Evolutionary conservation across 1,140 invertebrate genomes (phyloP).

Genomic region (Drosophila pseudoobscura): DNA sequence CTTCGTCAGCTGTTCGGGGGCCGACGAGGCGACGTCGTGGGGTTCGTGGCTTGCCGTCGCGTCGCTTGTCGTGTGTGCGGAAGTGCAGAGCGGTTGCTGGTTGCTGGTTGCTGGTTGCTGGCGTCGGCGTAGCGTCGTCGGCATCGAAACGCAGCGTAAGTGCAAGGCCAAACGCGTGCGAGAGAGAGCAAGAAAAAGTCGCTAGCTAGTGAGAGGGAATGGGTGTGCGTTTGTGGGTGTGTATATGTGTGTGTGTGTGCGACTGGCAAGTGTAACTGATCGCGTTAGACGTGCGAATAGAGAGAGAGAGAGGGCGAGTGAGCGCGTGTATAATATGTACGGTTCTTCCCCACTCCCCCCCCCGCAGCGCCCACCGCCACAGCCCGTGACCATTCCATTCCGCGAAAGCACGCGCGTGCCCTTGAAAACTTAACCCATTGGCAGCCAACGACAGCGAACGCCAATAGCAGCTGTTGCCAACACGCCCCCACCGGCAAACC

Average conservation of each 20-base stretch:
- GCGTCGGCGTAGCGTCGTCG: constrained; percentile 25
- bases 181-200: constrained; percentile 32
- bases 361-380: background rate
- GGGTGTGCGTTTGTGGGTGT: constrained; percentile 10
- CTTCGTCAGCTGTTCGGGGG: constrained; percentile 53
- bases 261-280: constrained; percentile 65
- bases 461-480: constrained; percentile 56
- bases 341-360: constrained; percentile 1
- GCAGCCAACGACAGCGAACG: constrained; percentile 8
- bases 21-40: background rate
- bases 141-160: constrained; percentile 61
- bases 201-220: constrained; percentile 6
- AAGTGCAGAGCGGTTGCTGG: constrained; percentile 57
- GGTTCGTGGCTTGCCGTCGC: constrained; percentile 24
- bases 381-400: background rate
- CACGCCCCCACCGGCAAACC: constrained; percentile 12
- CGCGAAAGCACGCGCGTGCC: constrained; percentile 62
- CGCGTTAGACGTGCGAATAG: constrained; percentile 48
- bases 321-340: constrained; percentile 44
- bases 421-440: constrained; percentile 79
- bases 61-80: constrained; percentile 59
- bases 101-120: background rate
- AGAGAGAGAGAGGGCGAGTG: background rate
- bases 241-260: constrained; percentile 6
- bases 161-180: constrained; percentile 75